Evolutionary conservation across 2,888 invertebrate genomes (phyloP), one percentile per base, ranked within the genome.

Genomic region (Chrysodeixis includens): DNA sequence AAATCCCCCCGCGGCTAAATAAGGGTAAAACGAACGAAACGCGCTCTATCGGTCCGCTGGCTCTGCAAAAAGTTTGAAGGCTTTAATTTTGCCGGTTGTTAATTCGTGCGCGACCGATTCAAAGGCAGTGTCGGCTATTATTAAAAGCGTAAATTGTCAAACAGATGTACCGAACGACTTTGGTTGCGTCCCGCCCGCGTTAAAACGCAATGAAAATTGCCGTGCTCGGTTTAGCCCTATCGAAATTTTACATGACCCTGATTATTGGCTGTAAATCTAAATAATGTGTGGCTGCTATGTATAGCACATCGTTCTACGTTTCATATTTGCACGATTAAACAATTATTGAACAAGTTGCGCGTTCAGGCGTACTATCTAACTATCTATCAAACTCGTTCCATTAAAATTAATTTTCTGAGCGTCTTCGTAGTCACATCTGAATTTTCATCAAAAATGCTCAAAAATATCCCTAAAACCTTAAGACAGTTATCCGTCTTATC

Each of bases 111-210:
- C 91, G 88, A 90, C 91, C 93, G 89, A 92, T 93, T 93, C 92
- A 92, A 92, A 93, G 92, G 92, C 93, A 86, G 80, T 85, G 87
- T 80, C 88, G 87, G 89, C 93, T 91, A 93, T 94, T 94, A 94
- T 94, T 94, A 93, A 93, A 93, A 91, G 92, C 94, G 94, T 94
- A 93, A 94, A 93, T 94, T 93, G 93, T 93, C 93, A 93, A 93
- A 91, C 94, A 94, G 94, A 92, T 94, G 94, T 90, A 88, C 81
- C 85, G 84, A 94, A 94, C 91, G 93, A 89, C 93, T 90, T 81
- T 87, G 86, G 88, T 89, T 83, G 85, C 85, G 86, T 86, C 85
- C 84, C 85, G 85, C 83, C 83, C 84, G 86, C 86, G 91, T 92
- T 91, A 91, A 93, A 93, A 90, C 86, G 89, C 88, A 88, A 89